Evolutionary conservation across 2,797 vertebrate species (phyloP), one percentile per base, ranked within the genome.

Genomic region (Danio aesculapii): DNA sequence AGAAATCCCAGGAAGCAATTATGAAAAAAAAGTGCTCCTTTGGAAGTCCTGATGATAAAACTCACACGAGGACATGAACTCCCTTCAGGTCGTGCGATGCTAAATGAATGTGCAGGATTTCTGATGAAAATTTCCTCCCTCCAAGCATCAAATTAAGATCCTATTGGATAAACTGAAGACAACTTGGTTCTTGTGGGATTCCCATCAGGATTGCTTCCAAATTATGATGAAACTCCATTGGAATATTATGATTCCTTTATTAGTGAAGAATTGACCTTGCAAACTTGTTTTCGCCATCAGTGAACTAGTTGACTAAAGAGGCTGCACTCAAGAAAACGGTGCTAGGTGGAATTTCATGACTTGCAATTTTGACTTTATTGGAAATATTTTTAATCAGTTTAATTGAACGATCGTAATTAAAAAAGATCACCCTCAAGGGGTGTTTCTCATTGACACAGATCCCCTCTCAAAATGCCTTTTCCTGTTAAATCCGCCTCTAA

Each of bases 11-110:
- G 46, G 52, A 78, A 78, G 66, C 44, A 61, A 73, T 84, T 81
- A 81, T 58, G 79, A 70, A 81, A 69, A 50, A 81, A 74, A 49
- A 67, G 71, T 85, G 5, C n/a, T 58, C 63, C 52, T 67, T 17
- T 47, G 19, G 41, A 77, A 44, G 46, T 47, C 44, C 10, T 41
- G 8, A 39, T 21, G 53, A 21, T n/a, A 77, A 47, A 58, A 67
- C 52, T 14, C 53, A 46, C 9, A 72, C 1, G 41, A 46, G 53
- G 17, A 77, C 16, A 41, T 39, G 55, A 61, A 61, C 53, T 49
- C 17, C 47, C 30, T 50, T 52, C 59, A 64, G 49, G n/a, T 5
- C 21, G 16, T 21, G 2, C 6, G 39, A 49, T 55, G 13, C 52
- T 55, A 30, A 55, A 55, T n/a, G 50, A 76, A 21, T 11, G 41